phyloP scores from a whole-genome alignment of 2,797 vertebrate species.

The Phrynocephalus forsythii region DNA sequence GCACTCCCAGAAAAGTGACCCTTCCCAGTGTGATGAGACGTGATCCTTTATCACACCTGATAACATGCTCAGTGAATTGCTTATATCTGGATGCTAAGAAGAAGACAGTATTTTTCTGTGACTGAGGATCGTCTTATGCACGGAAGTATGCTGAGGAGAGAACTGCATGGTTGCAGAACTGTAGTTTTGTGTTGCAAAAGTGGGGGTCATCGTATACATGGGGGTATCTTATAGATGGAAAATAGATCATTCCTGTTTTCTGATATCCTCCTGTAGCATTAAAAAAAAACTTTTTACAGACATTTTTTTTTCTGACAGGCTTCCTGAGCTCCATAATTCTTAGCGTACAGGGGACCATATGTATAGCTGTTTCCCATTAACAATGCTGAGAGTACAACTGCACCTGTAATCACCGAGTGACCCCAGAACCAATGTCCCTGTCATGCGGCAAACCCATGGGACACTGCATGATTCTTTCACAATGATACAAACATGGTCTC shows the following conservation, averaged over 20 bases:
- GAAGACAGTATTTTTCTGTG: too few relatives aligned
- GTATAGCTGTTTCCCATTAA: neutral
- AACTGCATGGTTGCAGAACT: too few relatives aligned
- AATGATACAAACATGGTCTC: neutral
- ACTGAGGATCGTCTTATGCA: too few relatives aligned
- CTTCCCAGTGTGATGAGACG: too few relatives aligned
- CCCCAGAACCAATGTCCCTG: neutral
- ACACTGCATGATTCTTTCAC: neutral
- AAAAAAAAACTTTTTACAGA: neutral
- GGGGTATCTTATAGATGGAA: too few relatives aligned
- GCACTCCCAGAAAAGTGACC: too few relatives aligned
- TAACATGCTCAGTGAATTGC: neutral
- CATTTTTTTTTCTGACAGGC: neutral
- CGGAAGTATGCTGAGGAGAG: too few relatives aligned
- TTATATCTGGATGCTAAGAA: neutral
- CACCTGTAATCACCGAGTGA: neutral
- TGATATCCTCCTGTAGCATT: neutral
- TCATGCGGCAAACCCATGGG: neutral
- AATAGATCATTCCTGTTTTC: neutral
- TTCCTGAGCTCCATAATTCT: neutral
- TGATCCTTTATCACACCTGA: too few relatives aligned
- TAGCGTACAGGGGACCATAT: neutral
- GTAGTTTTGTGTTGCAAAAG: too few relatives aligned
- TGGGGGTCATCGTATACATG: too few relatives aligned
- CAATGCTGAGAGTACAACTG: neutral